These are phyloP conservation scores for Euzophera pinguis DNA, from an alignment of 2,888 invertebrate species.

Conservation along the genomic window DNA sequence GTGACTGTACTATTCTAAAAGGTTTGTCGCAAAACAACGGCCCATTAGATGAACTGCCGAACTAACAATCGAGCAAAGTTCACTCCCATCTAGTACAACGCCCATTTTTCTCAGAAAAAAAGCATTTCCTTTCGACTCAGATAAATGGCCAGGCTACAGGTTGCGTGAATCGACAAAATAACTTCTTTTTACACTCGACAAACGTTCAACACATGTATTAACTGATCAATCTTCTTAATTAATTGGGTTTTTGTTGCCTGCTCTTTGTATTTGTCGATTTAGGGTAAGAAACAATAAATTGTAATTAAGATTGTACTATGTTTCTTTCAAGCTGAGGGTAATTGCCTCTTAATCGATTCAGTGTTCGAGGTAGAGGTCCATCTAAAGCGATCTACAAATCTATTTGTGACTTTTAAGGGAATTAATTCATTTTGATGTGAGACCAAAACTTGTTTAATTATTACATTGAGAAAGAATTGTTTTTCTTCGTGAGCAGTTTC, in stretches of 20 bases:
- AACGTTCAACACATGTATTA: conserved; percentile 28
- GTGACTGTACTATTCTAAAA: no score
- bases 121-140: background rate
- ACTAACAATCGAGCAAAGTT: conserved; percentile 3
- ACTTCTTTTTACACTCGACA: conserved; percentile 25
- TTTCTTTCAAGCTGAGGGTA: background rate
- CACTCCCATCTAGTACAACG: background rate
- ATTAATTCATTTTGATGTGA: no score
- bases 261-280: background rate
- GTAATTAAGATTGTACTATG: background rate
- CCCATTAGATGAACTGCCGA: background rate
- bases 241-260: conserved; percentile 37
- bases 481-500: no score
- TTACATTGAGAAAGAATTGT: no score
- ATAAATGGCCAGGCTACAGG: conserved; percentile 29
- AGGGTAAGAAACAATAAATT: background rate
- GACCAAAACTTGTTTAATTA: no score
- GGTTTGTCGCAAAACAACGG: background rate
- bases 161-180: conserved; percentile 37
- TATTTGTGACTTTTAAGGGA: no score
- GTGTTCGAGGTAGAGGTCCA: no score
- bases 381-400: no score
- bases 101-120: conserved; percentile 1
- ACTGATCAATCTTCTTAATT: conserved; percentile 41
- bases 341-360: no score